phyloP scores from a whole-genome alignment of 2,113 vertebrate species.

The Ictalurus punctatus region DNA sequence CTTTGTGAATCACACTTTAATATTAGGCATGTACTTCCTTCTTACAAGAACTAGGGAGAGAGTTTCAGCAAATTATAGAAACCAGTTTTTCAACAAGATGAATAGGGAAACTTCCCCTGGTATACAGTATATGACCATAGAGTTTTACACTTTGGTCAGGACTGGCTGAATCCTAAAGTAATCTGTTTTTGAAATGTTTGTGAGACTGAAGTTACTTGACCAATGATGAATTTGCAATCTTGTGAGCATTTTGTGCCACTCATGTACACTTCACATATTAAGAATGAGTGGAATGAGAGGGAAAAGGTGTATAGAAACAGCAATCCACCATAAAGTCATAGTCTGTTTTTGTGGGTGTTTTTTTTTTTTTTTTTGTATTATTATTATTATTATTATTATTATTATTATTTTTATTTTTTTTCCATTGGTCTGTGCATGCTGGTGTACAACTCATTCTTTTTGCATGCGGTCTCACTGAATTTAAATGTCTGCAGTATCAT shows the following conservation, averaged over 20 bases:
- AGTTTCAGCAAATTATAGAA: slow-evolving; percentile 66
- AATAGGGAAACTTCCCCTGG: slow-evolving; percentile 49
- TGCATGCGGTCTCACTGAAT: not conserved
- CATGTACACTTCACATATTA: slow-evolving; percentile 65
- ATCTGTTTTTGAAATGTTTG: slow-evolving; percentile 36
- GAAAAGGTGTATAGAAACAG: not conserved
- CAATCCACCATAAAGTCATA: not conserved
- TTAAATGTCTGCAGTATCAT: not conserved
- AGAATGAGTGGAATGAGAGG: slow-evolving; percentile 46
- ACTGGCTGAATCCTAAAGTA: slow-evolving; percentile 16
- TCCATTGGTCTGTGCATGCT: not conserved
- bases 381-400: too few relatives aligned
- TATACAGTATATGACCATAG: slow-evolving; percentile 22
- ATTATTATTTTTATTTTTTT: too few relatives aligned
- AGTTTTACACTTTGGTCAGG: not conserved
- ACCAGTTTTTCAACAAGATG: slow-evolving; percentile 62
- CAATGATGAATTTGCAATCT: not conserved
- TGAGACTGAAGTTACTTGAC: slow-evolving; percentile 12
- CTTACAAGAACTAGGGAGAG: slow-evolving; percentile 63
- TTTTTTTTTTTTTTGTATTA: not conserved
- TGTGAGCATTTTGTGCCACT: slow-evolving; percentile 20
- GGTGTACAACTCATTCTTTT: not conserved
- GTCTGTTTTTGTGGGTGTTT: not conserved
- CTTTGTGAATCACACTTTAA: slow-evolving; percentile 64
- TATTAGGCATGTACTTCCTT: slow-evolving; percentile 57